Evolutionary conservation across 1,140 invertebrate species (phyloP), one percentile per base, ranked within the genome.

Genomic region (Colletes gigas): DNA sequence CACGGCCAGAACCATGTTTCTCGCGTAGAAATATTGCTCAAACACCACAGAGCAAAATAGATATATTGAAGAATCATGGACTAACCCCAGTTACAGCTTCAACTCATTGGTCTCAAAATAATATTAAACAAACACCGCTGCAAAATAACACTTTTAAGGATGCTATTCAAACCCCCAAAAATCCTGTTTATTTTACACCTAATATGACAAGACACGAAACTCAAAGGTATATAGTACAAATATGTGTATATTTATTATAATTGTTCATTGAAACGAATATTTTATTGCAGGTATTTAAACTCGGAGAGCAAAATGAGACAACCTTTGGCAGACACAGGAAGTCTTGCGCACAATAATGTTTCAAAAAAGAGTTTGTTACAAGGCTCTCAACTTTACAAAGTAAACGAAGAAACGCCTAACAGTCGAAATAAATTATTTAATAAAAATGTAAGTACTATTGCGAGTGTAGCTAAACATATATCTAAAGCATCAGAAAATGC

Each of bases 1-100:
- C 30, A 30, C 80, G 87, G 60, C 92, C 92, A 68, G 80, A 84
- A 10, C 88, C 91, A 52, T 92, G 89, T 73, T 63, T 70, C 0
- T 92, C 91, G 0, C 92, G 92, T 65, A 89, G 88, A 66, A 92
- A 89, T 70, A 86, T 93, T 62, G 91, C 90, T 78, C 87, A 89
- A 78, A 93, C 93, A 0, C 90, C 91, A 0, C 91, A 90, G 67
- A 89, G 50, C 47, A 90, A 90, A 81, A 52, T 83, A 0, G 70
- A 47, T 30, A 66, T 54, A 71, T 66, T 75, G 10, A 88, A 83
- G 39, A 88, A 71, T 88, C 57, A 74, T 63, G 63, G 70, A 3
- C 82, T 89, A 76, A 92, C 91, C 57, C 91, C 91, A 59, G 87
- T 88, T 9, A 90, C 91, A 21, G 86, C 90, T 70, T 88, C 88